These are phyloP conservation scores for Stomatorhinus walkeri DNA, from an alignment of 2,797 vertebrate species.

Conservation along the genomic window DNA sequence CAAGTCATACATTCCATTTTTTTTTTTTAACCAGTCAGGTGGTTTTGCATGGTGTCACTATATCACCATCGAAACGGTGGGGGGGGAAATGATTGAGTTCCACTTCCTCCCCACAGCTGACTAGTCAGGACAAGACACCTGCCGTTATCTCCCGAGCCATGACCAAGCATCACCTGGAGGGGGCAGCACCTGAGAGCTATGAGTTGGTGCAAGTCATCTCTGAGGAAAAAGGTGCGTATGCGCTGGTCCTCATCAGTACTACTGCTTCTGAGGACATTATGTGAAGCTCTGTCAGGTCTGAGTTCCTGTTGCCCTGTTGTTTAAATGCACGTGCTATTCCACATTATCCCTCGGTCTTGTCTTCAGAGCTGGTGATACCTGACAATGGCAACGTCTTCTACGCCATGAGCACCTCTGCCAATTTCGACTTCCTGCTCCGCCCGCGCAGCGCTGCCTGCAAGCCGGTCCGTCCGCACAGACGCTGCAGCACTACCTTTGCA, in stretches of 20 bases:
- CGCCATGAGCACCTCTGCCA: slow-evolving; percentile 86
- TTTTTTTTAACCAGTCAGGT: background rate
- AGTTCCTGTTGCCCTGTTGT: background rate
- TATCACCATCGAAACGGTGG: background rate
- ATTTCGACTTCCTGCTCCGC: slow-evolving; percentile 84
- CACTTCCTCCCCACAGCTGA: slow-evolving; percentile 59
- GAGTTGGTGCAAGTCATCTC: slow-evolving; percentile 89
- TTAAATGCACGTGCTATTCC: slow-evolving; percentile 9
- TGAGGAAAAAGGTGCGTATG: slow-evolving; percentile 85
- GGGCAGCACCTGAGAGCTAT: slow-evolving; percentile 66
- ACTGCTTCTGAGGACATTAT: background rate
- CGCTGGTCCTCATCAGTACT: background rate
- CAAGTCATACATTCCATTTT: background rate
- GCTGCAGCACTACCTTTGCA: slow-evolving; percentile 66
- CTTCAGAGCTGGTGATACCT: slow-evolving; percentile 80
- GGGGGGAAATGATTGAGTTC: background rate
- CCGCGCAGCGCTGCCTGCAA: slow-evolving; percentile 54
- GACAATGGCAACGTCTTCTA: slow-evolving; percentile 87
- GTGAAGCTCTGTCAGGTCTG: background rate
- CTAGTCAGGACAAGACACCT: slow-evolving; percentile 85
- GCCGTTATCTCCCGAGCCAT: slow-evolving; percentile 81
- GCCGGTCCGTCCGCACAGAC: slow-evolving; percentile 64
- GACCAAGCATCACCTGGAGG: slow-evolving; percentile 84
- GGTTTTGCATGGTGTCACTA: background rate
- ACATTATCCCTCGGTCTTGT: slow-evolving; percentile 10